Base-by-base conservation (phyloP, 2,888 invertebrate species). In the Globia sparganii region DNA sequence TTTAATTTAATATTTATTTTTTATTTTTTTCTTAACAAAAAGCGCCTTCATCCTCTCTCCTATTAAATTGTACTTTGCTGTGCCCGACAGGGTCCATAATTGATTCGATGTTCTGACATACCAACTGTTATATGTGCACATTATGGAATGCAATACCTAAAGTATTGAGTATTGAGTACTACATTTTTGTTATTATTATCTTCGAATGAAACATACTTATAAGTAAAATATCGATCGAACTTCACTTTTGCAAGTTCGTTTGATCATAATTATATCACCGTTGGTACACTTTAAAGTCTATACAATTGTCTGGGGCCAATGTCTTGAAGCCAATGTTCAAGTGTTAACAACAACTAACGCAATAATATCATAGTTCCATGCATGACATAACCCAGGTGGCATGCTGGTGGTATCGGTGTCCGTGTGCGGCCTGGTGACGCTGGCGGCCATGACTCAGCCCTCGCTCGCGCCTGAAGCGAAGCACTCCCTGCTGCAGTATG, bases 341-440 rank as follows among this genome's bases (percentile, higher is more conserved):
- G 46, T 6, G 66, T 28, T 31, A 31, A 31, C 25, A 49, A 46
- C 8, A 53, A n/a, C 53, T n/a, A 37, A 56, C 13, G 18, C n/a
- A 58, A 40, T 75, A 43, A 43, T 15, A 43, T 34, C 37, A 78
- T 34, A 31, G 25, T 46, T n/a, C 9, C 56, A 46, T 78, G 31
- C 56, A 46, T 78, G 31, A 62, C 43, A 28, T 70, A 71, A 79
- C 84, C 46, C 89, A 98, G 98, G 98, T 88, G 98, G 98, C 72
- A 99, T 99, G 98, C 96, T 99, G 95, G 98, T 99, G 88, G 98
- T 99, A 84, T 98, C 99, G 37, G 98, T 99, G 89, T 98, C 98
- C 70, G 98, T 99, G 88, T 98, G 98, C 89, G 98, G 98, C 90
- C 97, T 99, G 94, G 98, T 99, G 91, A 99, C 98, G 77, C 97